Conservation (phyloP, 2,888 invertebrate genomes). For the Caenorhabditis imperialis region DNA sequence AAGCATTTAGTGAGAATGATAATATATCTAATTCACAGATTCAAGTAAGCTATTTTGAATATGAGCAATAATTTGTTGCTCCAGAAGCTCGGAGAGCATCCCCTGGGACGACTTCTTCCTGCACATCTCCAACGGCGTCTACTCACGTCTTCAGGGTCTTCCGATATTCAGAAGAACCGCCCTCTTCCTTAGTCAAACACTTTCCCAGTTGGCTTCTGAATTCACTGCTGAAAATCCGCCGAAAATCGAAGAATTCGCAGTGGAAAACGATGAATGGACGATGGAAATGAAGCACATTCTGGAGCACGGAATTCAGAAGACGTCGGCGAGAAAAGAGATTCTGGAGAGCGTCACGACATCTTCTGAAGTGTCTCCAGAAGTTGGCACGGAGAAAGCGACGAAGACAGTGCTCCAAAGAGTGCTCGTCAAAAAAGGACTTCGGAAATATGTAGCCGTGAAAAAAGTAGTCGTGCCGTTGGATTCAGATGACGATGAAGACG, state of each 20-base stretch:
- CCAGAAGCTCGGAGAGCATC: background rate
- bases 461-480: conserved; percentile 6
- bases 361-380: too few relatives aligned
- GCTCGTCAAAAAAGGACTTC: too few relatives aligned
- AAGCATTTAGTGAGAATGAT: conserved; percentile 24
- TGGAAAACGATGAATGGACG: conserved; percentile 3
- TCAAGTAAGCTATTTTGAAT: conserved; percentile 7
- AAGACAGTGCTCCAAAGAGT: too few relatives aligned
- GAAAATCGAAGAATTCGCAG: background rate
- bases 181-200: conserved; percentile 8
- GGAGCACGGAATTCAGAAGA: background rate
- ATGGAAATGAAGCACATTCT: conserved; percentile 5
- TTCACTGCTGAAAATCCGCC: too few relatives aligned
- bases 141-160: background rate
- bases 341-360: too few relatives aligned
- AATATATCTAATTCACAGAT: conserved; percentile 8
- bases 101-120: conserved; percentile 15
- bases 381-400: background rate
- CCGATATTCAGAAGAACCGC: conserved; percentile 12
- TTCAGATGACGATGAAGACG: conserved; percentile 46
- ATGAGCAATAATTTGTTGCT: too few relatives aligned
- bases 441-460: too few relatives aligned
- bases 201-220: conserved; percentile 1
- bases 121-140: conserved; percentile 11
- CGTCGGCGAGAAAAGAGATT: background rate